Base-by-base conservation (phyloP, 2,797 vertebrate genomes). In the Staurois parvus region DNA sequence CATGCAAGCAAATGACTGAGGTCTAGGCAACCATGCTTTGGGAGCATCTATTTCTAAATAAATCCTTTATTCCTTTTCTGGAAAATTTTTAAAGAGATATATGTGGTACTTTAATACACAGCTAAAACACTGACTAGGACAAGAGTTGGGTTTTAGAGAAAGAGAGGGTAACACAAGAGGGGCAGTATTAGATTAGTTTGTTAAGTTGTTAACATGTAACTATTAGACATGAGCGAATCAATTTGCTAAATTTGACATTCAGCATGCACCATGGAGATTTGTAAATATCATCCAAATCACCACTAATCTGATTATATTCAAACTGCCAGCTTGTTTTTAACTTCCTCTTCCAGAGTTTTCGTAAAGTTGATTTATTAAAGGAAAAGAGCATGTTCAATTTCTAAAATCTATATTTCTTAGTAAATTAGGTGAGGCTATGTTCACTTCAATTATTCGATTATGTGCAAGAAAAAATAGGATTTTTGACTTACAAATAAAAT, bases 1-100 rank as follows among this genome's bases (percentile, higher is more conserved):
- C 96, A 95, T 91, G 93, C 94, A 93, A 94, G 93, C 94, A 93
- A 91, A 92, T 88, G 90, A 88, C 87, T 89, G 91, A 92, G 85
- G 88, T 94, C 87, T 90, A 92, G 87, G 92, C 88, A 92, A 91
- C 66, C 91, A 90, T 94, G 94, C 94, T 89, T 88, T 88, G 90
- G 88, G 89, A 88, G 28, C 37, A 37, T 37, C 13, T 42, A 6
- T 52, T 37, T 67, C 30, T 45, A 48, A 3, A 42, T 72, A 66
- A 37, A 68, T 52, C 81, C 69, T 87, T 40, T 73, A 86, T 83
- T 78, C 40, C 74, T 82, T 59, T 45, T 42, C 69, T 83, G 17
- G 73, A 26, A 42, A 21, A 76, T 70, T 76, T 40, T 88, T 19
- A 48, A 82, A 34, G 37, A 76, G n/a, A 26, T 81, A 83, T 75